Base-by-base conservation (phyloP, 2,888 invertebrate species). In the Leptothorax acervorum region DNA sequence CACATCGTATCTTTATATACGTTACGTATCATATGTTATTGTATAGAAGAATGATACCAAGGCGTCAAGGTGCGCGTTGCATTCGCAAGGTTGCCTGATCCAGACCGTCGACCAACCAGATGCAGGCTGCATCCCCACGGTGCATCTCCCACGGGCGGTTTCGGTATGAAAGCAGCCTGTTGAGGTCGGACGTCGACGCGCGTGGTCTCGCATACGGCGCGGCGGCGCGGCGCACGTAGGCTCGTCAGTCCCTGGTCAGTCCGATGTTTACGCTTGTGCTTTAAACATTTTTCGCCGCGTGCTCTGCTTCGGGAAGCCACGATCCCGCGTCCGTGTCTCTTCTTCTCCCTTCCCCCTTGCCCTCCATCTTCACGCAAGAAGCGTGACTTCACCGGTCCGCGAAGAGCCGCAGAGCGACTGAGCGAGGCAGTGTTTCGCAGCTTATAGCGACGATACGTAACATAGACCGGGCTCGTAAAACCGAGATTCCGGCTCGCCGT, bases 211-310 rank as follows among this genome's bases (percentile, higher is more conserved):
- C 83, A 45, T 28, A 66, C 68, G 82, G 85, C 83, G 90, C 89
- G 5, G 35, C 35, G 35, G 35, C 35, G 35, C 35, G 5, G 31
- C 23, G 42, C 42, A 84, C 85, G 87, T 86, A 83, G 28, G 85
- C 89, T 90, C 90, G 88, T 35, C 60, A 23, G n/a, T 12, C 6
- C 6, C 51, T 53, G 18, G 51, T 91, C 92, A 92, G 92, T 92
- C 89, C 90, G 89, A 88, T 92, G 92, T 92, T 92, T 92, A 92
- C 92, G 91, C 90, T 91, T 89, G 92, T 89, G 90, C 92, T 91
- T 91, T 88, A 87, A 92, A 90, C 92, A 91, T 92, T 92, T 92
- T 92, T 92, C 90, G 88, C 85, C 45, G 84, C 83, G 85, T 53
- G 76, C 84, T 73, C 75, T 28, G 74, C 65, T 35, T 31, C 28